Conservation (phyloP, 2,888 invertebrate genomes). For the Drosophila pseudotakahashii region DNA sequence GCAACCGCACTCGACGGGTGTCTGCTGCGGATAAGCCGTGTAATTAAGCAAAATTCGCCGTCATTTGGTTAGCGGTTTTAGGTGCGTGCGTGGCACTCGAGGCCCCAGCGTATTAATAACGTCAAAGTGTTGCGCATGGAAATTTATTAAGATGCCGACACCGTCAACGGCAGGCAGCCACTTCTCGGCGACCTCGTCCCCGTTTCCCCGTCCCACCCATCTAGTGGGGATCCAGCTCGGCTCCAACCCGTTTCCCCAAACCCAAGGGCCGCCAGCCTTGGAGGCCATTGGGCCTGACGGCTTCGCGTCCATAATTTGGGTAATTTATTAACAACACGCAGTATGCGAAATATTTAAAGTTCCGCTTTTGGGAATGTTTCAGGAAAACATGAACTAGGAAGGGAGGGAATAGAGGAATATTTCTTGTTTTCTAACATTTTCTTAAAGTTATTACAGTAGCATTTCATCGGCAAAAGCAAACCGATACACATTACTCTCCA, state of each 20-base stretch:
- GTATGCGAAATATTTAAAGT: conserved; percentile 54
- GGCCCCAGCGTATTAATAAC: conserved; percentile 71
- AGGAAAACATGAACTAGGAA: not conserved
- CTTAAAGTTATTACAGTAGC: not conserved
- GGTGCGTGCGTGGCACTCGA: conserved; percentile 53
- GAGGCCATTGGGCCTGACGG: conserved; percentile 30
- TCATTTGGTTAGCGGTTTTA: conserved; percentile 68
- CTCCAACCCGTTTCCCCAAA: conserved; percentile 22
- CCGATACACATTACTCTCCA: conserved; percentile 8
- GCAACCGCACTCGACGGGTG: conserved; percentile 37
- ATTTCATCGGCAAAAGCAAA: not conserved
- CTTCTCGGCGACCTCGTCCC: conserved; percentile 32
- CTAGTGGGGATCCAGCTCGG: conserved; percentile 30
- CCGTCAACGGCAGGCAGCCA: conserved; percentile 30
- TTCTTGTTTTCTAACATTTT: not conserved
- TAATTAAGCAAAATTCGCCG: conserved; percentile 69
- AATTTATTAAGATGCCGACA: conserved; percentile 78
- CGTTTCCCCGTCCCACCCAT: conserved; percentile 34
- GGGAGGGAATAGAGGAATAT: too few species aligned
- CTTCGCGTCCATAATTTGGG: conserved; percentile 51
- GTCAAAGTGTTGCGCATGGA: conserved; percentile 74
- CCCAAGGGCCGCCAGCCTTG: conserved; percentile 14
- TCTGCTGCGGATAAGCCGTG: conserved; percentile 47
- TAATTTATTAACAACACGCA: conserved; percentile 59
- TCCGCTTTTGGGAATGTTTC: not conserved